Evolutionary conservation across 2,888 invertebrate genomes (phyloP), one percentile per base, ranked within the genome.

Genomic region (Caenorhabditis panamensis): DNA sequence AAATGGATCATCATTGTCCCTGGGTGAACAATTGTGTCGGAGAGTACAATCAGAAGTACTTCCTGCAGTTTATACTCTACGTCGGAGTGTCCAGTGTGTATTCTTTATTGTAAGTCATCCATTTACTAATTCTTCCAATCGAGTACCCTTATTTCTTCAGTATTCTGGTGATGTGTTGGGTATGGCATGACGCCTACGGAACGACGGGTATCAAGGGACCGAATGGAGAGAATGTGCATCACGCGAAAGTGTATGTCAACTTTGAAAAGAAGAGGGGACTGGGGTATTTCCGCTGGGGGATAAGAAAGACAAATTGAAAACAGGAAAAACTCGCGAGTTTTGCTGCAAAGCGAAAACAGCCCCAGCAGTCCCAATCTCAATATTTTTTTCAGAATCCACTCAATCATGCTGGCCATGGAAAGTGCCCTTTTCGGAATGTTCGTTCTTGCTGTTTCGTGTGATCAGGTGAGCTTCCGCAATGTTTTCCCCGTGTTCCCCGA

Each of bases 1-100:
- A 94, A 89, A 95, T 95, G 95, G 95, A 95, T 91, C 95, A 96
- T 91, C 95, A 96, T 91, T 95, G 95, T 82, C 90, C 89, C 11
- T 90, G 94, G 95, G 95, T 96, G 59, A 96, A 96, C 91, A 96
- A 96, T 92, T 96, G 96, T 91, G 95, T 96, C 5, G 96, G 96
- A 54, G 96, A 96, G 92, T 94, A 94, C 89, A 96, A 96, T 93
- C 96, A 96, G 92, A 96, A 95, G 91, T 96, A 95, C 92, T 96
- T 96, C 92, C 93, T 96, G 84, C 95, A 96, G 91, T 96, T 96
- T 93, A 93, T 89, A 8, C 67, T 89, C 49, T 89, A 89, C 63
- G 88, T 89, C n/a, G 88, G 84, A n/a, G 59, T 83, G 8, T 71
- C 85, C 18, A 82, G 88, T 59, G 44, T 80, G 0, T 89, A 88